Base-by-base conservation (phyloP, 2,113 vertebrate genomes). In the Daboia siamensis region DNA sequence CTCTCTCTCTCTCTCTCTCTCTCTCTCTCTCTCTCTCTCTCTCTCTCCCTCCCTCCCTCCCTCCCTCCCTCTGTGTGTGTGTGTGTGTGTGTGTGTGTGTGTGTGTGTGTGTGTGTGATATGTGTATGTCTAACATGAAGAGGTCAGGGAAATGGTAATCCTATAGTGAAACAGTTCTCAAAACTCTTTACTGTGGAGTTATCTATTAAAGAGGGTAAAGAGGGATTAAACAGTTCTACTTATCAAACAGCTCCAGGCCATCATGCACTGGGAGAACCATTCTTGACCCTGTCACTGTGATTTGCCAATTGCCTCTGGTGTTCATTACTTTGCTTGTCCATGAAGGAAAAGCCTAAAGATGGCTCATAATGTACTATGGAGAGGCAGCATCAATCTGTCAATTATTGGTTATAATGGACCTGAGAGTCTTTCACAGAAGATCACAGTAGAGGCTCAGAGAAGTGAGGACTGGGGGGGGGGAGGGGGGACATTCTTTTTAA, bases 301-400 rank as follows among this genome's bases (percentile, higher is more conserved):
- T 93, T 33, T 59, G 20, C 92, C 86, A 74, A 0, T 61, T 1
- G 0, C 20, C n/a, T 5, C 0, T 2, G 0, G 23, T 2, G 9
- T 88, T 89, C 29, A 39, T 90, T 95, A 90, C 23, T 0, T 0
- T 54, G 85, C 17, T 26, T 8, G 24, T 4, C 87, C 2, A 0
- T 8, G 86, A 91, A 74, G 48, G 10, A 94, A 92, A 88, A 91
- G 29, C 17, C 86, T 21, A 55, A 86, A 91, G 51, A 51, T 0
- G 0, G 4, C 92, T 94, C 8, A 0, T 33, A 0, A 0, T 0
- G 11, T 54, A 80, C 0, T 0, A 91, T 51, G n/a, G 39, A 88
- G 80, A 24, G 0, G 51, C 94, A 94, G 91, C 44, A 33, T 7
- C 7, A 1, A 92, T 90, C 87, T 84, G 39, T 48, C 86, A 86